These are phyloP conservation scores for Pycnomerus fuliginosus DNA, from an alignment of 2,888 invertebrate genomes.

Conservation along the genomic window DNA sequence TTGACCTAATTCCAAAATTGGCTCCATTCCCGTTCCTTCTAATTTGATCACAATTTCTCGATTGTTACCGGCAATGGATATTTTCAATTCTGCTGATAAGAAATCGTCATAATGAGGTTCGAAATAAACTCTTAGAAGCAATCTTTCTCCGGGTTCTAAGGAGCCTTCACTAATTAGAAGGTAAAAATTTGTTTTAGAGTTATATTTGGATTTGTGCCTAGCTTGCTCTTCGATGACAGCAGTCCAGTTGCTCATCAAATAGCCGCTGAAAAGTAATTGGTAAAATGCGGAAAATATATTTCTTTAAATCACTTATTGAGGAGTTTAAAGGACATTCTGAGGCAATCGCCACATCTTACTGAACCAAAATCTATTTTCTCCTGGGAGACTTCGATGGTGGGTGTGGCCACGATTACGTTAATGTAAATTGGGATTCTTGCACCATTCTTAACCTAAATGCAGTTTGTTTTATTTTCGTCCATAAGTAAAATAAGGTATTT, in stretches of 20 bases:
- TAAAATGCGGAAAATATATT: too few species aligned
- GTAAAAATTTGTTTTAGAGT: constrained; percentile 35
- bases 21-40: constrained; percentile 58
- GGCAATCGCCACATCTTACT: constrained; percentile 62
- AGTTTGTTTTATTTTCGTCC: too few species aligned
- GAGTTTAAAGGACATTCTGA: constrained; percentile 56
- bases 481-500: too few species aligned
- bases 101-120: constrained; percentile 57
- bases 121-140: constrained; percentile 59
- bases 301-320: constrained; percentile 59
- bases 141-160: constrained; percentile 56
- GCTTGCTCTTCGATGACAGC: constrained; percentile 49
- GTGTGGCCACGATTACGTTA: constrained; percentile 60
- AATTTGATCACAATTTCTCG: constrained; percentile 54
- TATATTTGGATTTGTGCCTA: constrained; percentile 28
- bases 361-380: constrained; percentile 57
- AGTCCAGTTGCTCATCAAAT: constrained; percentile 59
- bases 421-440: constrained; percentile 60
- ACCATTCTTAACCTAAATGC: constrained; percentile 53
- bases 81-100: constrained; percentile 29
- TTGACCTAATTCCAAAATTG: constrained; percentile 56
- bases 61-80: too few species aligned
- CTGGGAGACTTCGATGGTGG: constrained; percentile 55
- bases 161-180: constrained; percentile 52
- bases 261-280: constrained; percentile 52